Conservation (phyloP, 2,888 invertebrate species). For the Sabatieria punctata region DNA sequence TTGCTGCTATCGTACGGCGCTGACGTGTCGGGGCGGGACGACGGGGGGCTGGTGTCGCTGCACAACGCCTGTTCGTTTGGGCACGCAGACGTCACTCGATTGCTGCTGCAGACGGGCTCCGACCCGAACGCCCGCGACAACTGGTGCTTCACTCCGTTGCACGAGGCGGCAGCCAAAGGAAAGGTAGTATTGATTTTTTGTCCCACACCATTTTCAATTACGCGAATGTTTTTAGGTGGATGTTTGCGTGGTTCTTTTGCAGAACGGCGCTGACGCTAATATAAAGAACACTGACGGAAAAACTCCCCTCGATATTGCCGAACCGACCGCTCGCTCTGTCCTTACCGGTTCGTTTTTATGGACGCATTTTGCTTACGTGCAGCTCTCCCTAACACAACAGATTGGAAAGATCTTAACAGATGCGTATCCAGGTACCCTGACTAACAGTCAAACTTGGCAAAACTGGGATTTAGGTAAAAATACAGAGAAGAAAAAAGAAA, state of each 20-base stretch:
- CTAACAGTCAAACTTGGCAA: too few relatives aligned
- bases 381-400: too few relatives aligned
- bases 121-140: conserved; percentile 87
- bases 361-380: too few relatives aligned
- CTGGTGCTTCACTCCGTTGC: conserved; percentile 90
- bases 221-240: conserved; percentile 5
- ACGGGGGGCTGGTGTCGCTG: conserved; percentile 76
- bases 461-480: too few relatives aligned
- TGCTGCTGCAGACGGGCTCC: conserved; percentile 70
- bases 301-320: conserved; percentile 77
- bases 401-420: too few relatives aligned
- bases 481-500: too few relatives aligned
- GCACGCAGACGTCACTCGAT: conserved; percentile 82
- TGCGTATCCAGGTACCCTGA: too few relatives aligned
- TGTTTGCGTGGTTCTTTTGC: conserved; percentile 51
- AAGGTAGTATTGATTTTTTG: too few relatives aligned
- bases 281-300: conserved; percentile 50
- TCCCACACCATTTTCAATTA: too few relatives aligned
- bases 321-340: conserved; percentile 59
- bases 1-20: conserved; percentile 75
- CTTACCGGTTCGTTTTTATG: conserved; percentile 59
- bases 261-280: conserved; percentile 83
- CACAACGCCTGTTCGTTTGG: conserved; percentile 96
- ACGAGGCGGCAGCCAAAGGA: conserved; percentile 89
- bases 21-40: conserved; percentile 80